These are phyloP conservation scores for Lanius ludovicianus DNA, from an alignment of 2,113 vertebrate species.

Conservation along the genomic window DNA sequence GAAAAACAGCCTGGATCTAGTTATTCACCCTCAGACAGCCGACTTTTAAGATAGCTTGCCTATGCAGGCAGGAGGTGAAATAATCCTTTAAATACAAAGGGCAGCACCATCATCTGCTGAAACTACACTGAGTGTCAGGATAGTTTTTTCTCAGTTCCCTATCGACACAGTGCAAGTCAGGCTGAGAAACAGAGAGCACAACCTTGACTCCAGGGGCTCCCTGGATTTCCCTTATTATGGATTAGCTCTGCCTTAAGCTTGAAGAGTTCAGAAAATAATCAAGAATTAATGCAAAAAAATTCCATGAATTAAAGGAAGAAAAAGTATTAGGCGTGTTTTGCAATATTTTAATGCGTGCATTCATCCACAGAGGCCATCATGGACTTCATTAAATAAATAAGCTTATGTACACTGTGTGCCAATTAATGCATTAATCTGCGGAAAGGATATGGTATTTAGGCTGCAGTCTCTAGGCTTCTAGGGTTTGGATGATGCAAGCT, in stretches of 20 bases:
- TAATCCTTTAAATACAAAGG: neutral
- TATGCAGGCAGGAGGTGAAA: neutral
- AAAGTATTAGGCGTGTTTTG: neutral
- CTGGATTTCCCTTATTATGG: neutral
- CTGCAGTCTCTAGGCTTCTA: neutral
- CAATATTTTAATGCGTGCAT: neutral
- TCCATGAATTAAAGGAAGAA: neutral
- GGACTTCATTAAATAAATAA: conserved; percentile 41
- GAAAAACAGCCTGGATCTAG: neutral
- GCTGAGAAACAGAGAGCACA: neutral
- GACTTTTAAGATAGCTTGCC: neutral
- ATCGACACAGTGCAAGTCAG: neutral
- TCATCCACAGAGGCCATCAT: neutral
- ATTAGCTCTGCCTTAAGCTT: neutral
- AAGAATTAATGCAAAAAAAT: neutral
- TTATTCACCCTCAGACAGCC: neutral
- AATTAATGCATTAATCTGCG: conserved; percentile 46
- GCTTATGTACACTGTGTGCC: neutral
- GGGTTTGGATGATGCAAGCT: neutral
- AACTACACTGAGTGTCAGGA: fast-evolving
- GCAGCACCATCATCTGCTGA: neutral
- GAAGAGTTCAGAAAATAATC: neutral
- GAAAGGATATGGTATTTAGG: neutral
- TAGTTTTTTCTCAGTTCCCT: neutral
- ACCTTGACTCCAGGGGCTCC: neutral